Percentiles rank a stretch among this genome's conserved stretches.
Evolutionary conservation across 37 sponge, comb jelly and placozoan genomes (phyloP).

Genomic region (Cliona cf. orientalis): DNA sequence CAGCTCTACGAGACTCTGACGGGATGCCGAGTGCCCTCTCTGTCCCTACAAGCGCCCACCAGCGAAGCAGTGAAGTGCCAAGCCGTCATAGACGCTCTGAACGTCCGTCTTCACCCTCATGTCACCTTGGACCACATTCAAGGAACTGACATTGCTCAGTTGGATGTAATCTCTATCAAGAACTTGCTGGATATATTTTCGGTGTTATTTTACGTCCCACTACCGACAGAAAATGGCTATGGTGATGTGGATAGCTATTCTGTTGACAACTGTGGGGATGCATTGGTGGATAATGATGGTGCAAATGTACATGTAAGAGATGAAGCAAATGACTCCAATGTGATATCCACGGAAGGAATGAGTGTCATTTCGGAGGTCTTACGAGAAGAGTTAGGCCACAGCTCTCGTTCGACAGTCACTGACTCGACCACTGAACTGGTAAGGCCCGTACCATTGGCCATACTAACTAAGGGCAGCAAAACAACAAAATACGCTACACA

Average conservation of each 20-base stretch:
- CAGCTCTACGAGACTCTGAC: conserved; percentile 23
- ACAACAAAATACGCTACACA: too few species aligned
- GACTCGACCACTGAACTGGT: conserved; percentile 29
- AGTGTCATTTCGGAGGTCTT: conserved; percentile 29
- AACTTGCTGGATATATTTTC: conserved; percentile 38
- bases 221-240: background rate
- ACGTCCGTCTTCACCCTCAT: conserved; percentile 12
- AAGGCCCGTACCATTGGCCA: conserved; percentile 11
- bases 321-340: conserved; percentile 3
- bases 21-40: background rate
- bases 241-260: background rate
- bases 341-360: conserved; percentile 17
- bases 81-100: conserved; percentile 28
- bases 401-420: background rate
- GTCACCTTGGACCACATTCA: conserved; percentile 33
- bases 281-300: background rate
- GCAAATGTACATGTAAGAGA: background rate
- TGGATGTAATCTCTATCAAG: background rate
- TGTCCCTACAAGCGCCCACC: background rate
- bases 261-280: too few species aligned
- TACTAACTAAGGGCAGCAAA: background rate
- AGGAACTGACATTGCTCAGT: background rate
- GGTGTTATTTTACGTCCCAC: background rate
- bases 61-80: conserved; percentile 31
- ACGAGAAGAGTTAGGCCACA: conserved; percentile 21